These are phyloP conservation scores for Lasiurus cinereus DNA, from an alignment of 2,113 vertebrate species.

Conservation along the genomic window DNA sequence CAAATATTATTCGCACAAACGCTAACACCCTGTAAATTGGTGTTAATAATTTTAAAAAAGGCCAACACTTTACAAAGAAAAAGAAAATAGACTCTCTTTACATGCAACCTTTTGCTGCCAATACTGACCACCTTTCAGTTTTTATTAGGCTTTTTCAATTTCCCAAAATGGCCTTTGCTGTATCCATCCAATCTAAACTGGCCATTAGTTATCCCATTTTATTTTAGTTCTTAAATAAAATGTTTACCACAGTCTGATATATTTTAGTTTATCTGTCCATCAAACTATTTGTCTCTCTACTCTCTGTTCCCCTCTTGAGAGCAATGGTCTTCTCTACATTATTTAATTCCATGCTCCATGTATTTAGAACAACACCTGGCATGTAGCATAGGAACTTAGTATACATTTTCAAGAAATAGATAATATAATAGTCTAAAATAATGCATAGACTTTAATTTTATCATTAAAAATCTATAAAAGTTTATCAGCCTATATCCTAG, in stretches of 20 bases:
- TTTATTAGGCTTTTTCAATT: not conserved
- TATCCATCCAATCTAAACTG: not conserved
- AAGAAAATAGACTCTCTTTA: not conserved
- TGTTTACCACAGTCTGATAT: not conserved
- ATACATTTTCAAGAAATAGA: not conserved
- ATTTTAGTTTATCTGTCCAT: not conserved
- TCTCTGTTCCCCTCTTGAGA: not conserved
- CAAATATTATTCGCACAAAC: not conserved
- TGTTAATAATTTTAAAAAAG: not conserved
- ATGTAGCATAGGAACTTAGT: not conserved
- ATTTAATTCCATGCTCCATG: not conserved
- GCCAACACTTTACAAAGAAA: not conserved
- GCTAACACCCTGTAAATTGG: not conserved
- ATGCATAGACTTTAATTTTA: not conserved
- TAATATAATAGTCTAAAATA: not conserved
- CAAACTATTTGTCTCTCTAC: not conserved
- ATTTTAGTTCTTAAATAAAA: conserved; percentile 32
- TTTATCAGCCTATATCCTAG: not conserved
- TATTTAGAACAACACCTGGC: not conserved
- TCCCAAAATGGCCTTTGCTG: not conserved
- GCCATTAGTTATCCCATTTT: not conserved
- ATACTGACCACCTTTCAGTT: not conserved
- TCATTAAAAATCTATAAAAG: not conserved
- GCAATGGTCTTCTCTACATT: not conserved
- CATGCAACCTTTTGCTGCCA: not conserved